Percentiles rank a stretch among this genome's conserved stretches.
These are phyloP conservation scores for Chironomus striatipennis DNA, from an alignment of 1,140 invertebrate genomes.

Conservation along the genomic window DNA sequence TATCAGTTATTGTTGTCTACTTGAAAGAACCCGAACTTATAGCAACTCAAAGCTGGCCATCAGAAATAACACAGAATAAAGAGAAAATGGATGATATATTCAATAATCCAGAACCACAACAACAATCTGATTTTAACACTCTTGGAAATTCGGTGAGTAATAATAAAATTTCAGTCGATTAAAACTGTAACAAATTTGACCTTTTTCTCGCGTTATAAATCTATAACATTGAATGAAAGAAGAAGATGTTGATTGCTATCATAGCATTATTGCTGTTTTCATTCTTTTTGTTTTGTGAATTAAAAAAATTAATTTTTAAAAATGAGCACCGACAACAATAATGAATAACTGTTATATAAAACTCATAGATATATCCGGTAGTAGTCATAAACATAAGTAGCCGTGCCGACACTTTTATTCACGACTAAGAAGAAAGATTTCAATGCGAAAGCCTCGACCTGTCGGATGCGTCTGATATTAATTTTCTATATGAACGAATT, in stretches of 20 bases:
- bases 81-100: neutral
- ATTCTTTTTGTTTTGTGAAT: neutral
- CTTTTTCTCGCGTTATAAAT: neutral
- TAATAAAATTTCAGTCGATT: neutral
- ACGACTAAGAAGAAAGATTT: too few relatives aligned
- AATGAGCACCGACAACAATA: neutral
- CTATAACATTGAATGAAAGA: too few relatives aligned
- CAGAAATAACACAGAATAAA: neutral
- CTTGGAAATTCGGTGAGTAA: slow-evolving; percentile 5
- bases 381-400: neutral
- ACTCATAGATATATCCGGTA: slow-evolving; percentile 4
- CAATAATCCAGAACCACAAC: neutral
- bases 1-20: slow-evolving; percentile 80
- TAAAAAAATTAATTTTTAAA: neutral
- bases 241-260: neutral
- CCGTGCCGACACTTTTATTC: neutral
- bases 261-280: neutral
- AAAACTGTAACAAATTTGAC: slow-evolving; percentile 5
- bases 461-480: slow-evolving; percentile 6
- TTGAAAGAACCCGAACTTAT: slow-evolving; percentile 61
- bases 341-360: slow-evolving; percentile 4
- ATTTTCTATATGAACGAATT: neutral
- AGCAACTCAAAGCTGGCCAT: slow-evolving; percentile 36
- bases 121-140: neutral
- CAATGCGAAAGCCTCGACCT: neutral